Conservation (phyloP, 2,888 invertebrate genomes). For the Zygaena filipendulae region DNA sequence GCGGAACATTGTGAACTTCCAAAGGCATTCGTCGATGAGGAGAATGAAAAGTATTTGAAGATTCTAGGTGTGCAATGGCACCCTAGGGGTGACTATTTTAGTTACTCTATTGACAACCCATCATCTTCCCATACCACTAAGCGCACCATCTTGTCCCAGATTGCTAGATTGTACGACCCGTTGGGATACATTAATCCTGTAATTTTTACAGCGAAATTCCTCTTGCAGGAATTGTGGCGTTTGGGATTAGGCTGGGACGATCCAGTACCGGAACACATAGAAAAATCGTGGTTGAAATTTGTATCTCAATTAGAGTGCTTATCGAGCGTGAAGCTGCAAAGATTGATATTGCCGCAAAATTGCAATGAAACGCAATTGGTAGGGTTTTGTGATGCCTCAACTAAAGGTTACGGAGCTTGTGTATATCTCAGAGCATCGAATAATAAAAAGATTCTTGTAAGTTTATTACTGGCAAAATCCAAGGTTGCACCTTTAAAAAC, state of each 20-base stretch:
- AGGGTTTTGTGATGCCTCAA: neutral
- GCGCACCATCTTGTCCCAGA: conserved; percentile 1
- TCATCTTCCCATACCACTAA: too few relatives aligned
- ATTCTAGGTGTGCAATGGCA: too few relatives aligned
- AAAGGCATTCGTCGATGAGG: too few relatives aligned
- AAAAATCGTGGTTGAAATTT: neutral
- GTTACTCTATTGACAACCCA: too few relatives aligned
- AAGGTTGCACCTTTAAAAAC: neutral
- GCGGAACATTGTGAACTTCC: too few relatives aligned
- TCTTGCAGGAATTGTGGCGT: conserved; percentile 2
- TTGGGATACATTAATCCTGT: neutral
- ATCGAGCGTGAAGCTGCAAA: neutral
- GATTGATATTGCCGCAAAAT: neutral
- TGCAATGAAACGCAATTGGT: neutral
- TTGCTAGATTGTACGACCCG: conserved; percentile 2
- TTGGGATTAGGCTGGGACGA: neutral
- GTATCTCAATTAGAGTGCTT: neutral
- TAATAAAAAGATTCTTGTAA: neutral
- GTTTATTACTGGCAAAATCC: neutral
- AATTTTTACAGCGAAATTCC: conserved; percentile 1
- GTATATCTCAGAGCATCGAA: neutral
- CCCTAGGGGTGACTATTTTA: too few relatives aligned
- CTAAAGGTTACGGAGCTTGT: neutral
- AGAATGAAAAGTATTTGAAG: too few relatives aligned
- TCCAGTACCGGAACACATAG: neutral